Evolutionary conservation across 2,797 vertebrate species (phyloP).

Genomic region (Amblyopsis hoosieri): DNA sequence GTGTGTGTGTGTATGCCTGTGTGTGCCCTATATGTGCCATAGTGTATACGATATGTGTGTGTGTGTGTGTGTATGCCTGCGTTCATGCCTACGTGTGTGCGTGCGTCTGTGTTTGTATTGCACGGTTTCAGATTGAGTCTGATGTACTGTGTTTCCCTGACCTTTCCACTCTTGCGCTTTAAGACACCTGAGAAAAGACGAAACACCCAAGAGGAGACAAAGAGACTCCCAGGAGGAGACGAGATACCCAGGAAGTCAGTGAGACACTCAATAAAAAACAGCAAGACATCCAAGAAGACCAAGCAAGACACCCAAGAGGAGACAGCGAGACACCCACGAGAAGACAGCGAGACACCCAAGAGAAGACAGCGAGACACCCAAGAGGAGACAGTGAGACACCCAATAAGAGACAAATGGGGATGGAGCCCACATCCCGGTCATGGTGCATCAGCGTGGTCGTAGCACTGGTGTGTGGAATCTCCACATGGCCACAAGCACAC

Average conservation of each 20-base stretch:
- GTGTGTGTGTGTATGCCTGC: conserved; percentile 5
- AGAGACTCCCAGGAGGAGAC: conserved; percentile 7
- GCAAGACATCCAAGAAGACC: not conserved
- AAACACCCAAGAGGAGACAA: conserved; percentile 24
- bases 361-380: conserved; percentile 20
- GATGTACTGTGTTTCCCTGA: conserved; percentile 50
- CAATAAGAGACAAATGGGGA: conserved; percentile 21
- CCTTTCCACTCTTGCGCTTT: conserved; percentile 45
- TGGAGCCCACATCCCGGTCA: conserved; percentile 49
- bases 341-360: conserved; percentile 19
- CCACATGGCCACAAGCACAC: conserved; percentile 37
- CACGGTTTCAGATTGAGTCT: conserved; percentile 12
- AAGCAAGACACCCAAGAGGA: conserved; percentile 9
- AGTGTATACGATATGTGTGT: not conserved
- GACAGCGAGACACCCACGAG: conserved; percentile 18
- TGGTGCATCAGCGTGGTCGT: conserved; percentile 58
- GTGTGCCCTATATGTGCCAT: not conserved
- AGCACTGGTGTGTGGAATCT: conserved; percentile 53
- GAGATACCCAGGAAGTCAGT: conserved; percentile 16
- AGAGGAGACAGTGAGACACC: conserved; percentile 5
- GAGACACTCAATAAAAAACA: conserved; percentile 19
- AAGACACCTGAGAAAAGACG: conserved; percentile 16
- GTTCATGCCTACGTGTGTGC: not conserved
- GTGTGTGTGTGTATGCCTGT: not conserved
- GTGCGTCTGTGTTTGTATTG: conserved; percentile 4